Evolutionary conservation across 2,888 invertebrate species (phyloP), one percentile per base, ranked within the genome.

Genomic region (Ormyrus nitidulus): DNA sequence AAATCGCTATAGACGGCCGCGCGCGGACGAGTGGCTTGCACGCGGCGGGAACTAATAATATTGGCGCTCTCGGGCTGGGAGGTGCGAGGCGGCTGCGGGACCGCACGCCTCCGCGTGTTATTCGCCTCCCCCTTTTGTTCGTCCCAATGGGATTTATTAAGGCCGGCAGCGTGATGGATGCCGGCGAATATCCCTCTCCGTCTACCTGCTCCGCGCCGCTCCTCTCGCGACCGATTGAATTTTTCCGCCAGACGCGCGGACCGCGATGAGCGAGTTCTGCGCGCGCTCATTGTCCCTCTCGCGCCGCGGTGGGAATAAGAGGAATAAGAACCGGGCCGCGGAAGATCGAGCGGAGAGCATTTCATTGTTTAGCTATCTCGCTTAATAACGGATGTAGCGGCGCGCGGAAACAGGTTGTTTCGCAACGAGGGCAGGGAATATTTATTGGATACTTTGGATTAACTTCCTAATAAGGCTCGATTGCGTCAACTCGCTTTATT

Each of bases 91-190:
- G 66, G 44, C 48, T 61, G 62, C 62, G 19, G 49, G 66, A 51
- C 48, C 68, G 56, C 62, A 51, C 10, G 44, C 8, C 34, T 54
- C 59, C 68, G 48, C 51, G 34, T 46, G 54, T 77, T 53, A 70
- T 9, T 44, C 9, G 44, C 51, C 11, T 7, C 19, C 19, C 49
- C 8, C 68, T 54, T 68, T 68, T 68, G 68, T 74, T 61, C 48
- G 61, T 13, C 51, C 19, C 56, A 58, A 56, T 72, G 61, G 71
- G 77, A 80, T 80, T 80, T 77, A 80, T 80, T 73, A 77, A 77
- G 73, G 77, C 69, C 72, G 64, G n/a, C 8, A 54, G 0, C 66
- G 65, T 71, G 71, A 71, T 74, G 56, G 78, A 79, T 69, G 71
- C 68, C 34, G 13, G 54, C 34, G 54, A 56, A 69, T 69, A 19